A percentile compares a stretch with the other conserved stretches of the same genome.
These are phyloP conservation scores for Lonchura striata DNA, from an alignment of 2,113 vertebrate genomes.

Conservation along the genomic window DNA sequence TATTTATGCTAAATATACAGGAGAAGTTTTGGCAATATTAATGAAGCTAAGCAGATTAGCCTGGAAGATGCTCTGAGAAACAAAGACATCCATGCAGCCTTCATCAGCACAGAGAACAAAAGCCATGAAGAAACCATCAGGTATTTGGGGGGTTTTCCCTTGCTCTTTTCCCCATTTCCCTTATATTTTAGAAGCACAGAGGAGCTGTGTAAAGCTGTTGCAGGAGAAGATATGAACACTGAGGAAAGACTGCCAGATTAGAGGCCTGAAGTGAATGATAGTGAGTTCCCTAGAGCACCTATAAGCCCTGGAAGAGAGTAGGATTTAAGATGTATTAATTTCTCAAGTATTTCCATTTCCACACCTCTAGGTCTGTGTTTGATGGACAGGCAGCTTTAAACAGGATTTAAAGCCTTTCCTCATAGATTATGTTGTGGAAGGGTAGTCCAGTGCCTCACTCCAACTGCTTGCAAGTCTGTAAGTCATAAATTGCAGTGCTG, in stretches of 20 bases:
- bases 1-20: conserved; percentile 66
- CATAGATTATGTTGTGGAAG: not conserved
- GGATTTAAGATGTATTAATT: not conserved
- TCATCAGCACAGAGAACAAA: conserved; percentile 88
- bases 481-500: not conserved
- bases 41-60: conserved; percentile 81
- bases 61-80: conserved; percentile 80
- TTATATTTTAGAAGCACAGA: not conserved
- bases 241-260: not conserved
- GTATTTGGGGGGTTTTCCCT: conserved; percentile 49
- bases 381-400: not conserved
- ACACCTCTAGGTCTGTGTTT: not conserved
- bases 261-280: not conserved
- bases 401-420: not conserved
- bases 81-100: conserved; percentile 81
- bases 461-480: not conserved
- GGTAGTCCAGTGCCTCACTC: not conserved
- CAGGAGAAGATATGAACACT: not conserved
- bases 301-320: not conserved
- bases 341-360: not conserved
- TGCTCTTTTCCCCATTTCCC: not conserved
- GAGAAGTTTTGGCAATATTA: conserved; percentile 77
- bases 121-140: conserved; percentile 84
- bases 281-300: not conserved
- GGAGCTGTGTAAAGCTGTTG: not conserved